phyloP scores from a whole-genome alignment of 2,113 vertebrate genomes.

The Odocoileus virginianus region DNA sequence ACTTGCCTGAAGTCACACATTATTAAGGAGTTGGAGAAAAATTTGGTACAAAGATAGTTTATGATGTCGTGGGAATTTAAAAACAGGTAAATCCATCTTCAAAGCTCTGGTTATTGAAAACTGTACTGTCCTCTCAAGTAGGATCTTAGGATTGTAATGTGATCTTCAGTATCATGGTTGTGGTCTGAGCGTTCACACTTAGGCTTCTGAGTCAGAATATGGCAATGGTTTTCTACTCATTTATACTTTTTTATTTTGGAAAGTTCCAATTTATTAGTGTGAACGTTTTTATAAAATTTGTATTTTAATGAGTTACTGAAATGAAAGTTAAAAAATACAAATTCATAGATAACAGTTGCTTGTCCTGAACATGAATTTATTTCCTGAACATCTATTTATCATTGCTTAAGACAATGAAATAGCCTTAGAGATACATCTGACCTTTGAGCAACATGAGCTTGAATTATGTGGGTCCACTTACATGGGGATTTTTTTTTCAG shows the following conservation, averaged over 20 bases:
- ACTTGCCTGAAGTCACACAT: background rate
- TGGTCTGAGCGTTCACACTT: background rate
- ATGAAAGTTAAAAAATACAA: background rate
- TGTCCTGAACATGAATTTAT: background rate
- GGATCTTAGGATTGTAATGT: background rate
- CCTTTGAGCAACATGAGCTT: background rate
- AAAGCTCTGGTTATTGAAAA: background rate
- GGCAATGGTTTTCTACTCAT: background rate
- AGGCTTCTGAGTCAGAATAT: background rate
- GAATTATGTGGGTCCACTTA: background rate
- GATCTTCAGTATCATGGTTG: background rate
- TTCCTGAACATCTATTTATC: background rate
- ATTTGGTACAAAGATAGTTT: background rate
- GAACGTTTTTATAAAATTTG: background rate
- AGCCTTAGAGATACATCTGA: background rate
- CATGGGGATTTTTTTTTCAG: background rate
- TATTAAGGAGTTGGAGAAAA: background rate
- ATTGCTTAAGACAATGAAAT: background rate
- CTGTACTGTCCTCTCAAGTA: background rate
- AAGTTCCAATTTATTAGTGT: background rate
- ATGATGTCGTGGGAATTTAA: background rate
- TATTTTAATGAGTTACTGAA: background rate
- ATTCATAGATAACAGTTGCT: background rate
- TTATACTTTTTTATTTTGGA: background rate
- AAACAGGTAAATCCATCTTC: background rate